Evolutionary conservation across 1,140 invertebrate genomes (phyloP), one percentile per base, ranked within the genome.

Genomic region (Bombus difficillimus): DNA sequence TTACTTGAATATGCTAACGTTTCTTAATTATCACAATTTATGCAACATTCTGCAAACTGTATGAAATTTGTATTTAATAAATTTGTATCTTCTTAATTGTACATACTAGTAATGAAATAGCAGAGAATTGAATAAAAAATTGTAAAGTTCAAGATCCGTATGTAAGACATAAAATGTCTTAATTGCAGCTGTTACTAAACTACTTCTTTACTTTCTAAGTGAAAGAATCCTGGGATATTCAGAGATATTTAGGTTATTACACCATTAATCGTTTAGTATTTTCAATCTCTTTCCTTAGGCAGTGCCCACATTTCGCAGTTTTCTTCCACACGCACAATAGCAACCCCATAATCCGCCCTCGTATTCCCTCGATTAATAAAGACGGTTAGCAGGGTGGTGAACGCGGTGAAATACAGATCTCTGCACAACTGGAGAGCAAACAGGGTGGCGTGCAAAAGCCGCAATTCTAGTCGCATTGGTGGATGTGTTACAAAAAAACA

Each of bases 401-500:
- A 69, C 78, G 32, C 66, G 77, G 66, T 39, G 68, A 83, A 86
- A 86, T 86, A 86, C 68, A 81, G 84, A 83, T 73, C 88, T 83
- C 22, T 53, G 18, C 57, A 12, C 75, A 83, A 62, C 62, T 69
- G 81, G 5, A 78, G 73, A 74, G 89, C 37, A 89, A 92, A 89
- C 75, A 89, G 78, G 82, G 69, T 41, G 66, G 37, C 81, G 74
- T 68, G 85, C 41, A 76, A 73, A 71, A 76, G 78, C 72, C 72
- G 88, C 85, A 83, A 81, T 80, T 66, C 72, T 37, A 69, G 37
- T 32, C 69, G 59, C 32, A 34, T 72, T n/a, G 78, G 64, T 73
- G 73, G 78, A 88, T 88, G 92, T 93, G 93, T 93, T 93, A 94
- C 92, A 81, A 90, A 93, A 89, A 94, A 94, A 93, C 92, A 95